Evolutionary conservation across 2,113 vertebrate genomes (phyloP), one percentile per base, ranked within the genome.

Genomic region (Sinocyclocheilus anophthalmus): DNA sequence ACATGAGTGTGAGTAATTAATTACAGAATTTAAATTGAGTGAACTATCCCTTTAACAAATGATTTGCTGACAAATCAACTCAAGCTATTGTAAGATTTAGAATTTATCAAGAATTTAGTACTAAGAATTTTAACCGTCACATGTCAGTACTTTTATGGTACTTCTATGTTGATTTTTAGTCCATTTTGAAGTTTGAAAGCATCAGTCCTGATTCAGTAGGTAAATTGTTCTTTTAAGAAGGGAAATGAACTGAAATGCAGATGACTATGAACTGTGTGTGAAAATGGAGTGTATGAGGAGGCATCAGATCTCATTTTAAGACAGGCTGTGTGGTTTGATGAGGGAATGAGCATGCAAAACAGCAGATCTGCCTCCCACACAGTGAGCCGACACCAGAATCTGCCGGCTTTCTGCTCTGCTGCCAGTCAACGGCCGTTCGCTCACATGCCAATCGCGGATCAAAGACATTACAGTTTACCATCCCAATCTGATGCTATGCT

Each of bases 281-380:
- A 76, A 48, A 50, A 59, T 33, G 70, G 76, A 84, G 82, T 63
- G 57, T 24, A 73, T 18, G 50, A 63, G 26, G 50, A 77, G 75
- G 76, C 73, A 53, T 30, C n/a, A n/a, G 57, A 76, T 63, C 70
- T 33, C 65, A 75, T 69, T 55, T 69, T 33, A 37, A 84, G 20
- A 73, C 67, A 39, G 65, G 65, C 53, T 37, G 55, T 84, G 24
- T 87, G 86, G 79, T 80, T 82, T 69, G 42, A 80, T 33, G 33
- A 84, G 76, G 53, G 72, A 79, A 70, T 73, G 30, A 45, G 42
- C 50, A 78, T 39, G 76, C 67, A 63, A 50, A 84, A 75, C 72
- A 53, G 53, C 57, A 67, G 33, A 67, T 67, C 70, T 57, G 45
- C 67, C 59, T 70, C 76, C 76, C 12, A 70, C 76, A 53, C 42